Evolutionary conservation across 2,797 vertebrate genomes (phyloP).

Genomic region (Sandelia bainsii): DNA sequence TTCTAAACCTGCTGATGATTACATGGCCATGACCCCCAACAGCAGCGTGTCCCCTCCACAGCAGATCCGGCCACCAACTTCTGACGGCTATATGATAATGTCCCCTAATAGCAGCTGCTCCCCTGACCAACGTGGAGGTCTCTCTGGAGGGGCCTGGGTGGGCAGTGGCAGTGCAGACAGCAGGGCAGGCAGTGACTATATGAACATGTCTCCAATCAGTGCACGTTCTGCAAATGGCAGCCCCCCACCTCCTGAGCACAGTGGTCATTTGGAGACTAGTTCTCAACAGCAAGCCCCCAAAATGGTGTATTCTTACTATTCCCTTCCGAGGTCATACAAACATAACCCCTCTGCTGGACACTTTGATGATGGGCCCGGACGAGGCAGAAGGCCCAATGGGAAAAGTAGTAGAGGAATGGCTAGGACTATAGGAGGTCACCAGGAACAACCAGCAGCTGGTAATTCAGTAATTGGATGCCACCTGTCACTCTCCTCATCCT

Average conservation of each 20-base stretch:
- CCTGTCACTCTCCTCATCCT: slow-evolving; percentile 83
- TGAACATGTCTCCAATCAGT: slow-evolving; percentile 90
- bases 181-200: slow-evolving; percentile 84
- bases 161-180: slow-evolving; percentile 82
- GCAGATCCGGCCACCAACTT: slow-evolving; percentile 75
- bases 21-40: slow-evolving; percentile 86
- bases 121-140: slow-evolving; percentile 78
- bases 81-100: slow-evolving; percentile 89
- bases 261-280: slow-evolving; percentile 64
- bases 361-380: slow-evolving; percentile 78
- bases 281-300: slow-evolving; percentile 79
- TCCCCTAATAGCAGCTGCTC: slow-evolving; percentile 86
- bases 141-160: slow-evolving; percentile 77
- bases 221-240: slow-evolving; percentile 80
- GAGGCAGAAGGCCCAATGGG: slow-evolving; percentile 73
- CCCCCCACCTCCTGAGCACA: slow-evolving; percentile 71
- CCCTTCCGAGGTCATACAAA: slow-evolving; percentile 86
- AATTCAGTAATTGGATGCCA: slow-evolving; percentile 71
- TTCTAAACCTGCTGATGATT: slow-evolving; percentile 83
- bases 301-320: slow-evolving; percentile 86
- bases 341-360: slow-evolving; percentile 74
- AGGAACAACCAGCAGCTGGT: slow-evolving; percentile 61
- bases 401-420: slow-evolving; percentile 62
- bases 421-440: slow-evolving; percentile 57
- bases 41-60: slow-evolving; percentile 87